Base-by-base conservation (phyloP, 2,888 invertebrate genomes). In the Nephrotoma guestfalica region DNA sequence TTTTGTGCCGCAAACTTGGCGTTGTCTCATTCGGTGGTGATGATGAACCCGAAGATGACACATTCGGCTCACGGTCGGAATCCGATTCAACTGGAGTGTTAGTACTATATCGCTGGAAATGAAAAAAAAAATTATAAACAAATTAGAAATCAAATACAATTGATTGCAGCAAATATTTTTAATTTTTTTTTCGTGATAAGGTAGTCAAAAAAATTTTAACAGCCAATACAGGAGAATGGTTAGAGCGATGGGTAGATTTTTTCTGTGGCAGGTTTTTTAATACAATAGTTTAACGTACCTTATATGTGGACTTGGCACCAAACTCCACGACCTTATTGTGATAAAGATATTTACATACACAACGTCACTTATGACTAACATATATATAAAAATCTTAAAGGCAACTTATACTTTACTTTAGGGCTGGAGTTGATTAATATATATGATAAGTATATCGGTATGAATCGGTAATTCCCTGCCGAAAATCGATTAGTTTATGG, bases 1-100 rank as follows among this genome's bases (percentile, higher is more conserved):
- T 71, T 71, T 71, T 71, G 9, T 71, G 71, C 4, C 71, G 71
- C 71, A 93, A 90, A 87, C 93, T 92, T 2, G 94, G 94, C 89
- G 93, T 93, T 88, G 94, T 92, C 90, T 94, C 94, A 91, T 94
- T 93, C 51, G 94, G 94, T 1, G 94, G 93, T 1, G 94, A 93
- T 18, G 94, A 41, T 45, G 45, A 43, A 11, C 71, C 71, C 2
- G 71, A 71, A 4, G 71, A 71, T 71, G 71, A 71, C 9, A 71
- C 3, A 71, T 71, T 71, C 9, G 18, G 71, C 30, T 86, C 86
- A 57, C 86, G 86, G n/a, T 86, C 86, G n/a, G 86, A 86, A 57
- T 86, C 86, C 11, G 86, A 57, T 9, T 86, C 86, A 41, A 86
- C 7, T 41, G 86, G 57, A 41, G 57, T 40, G 15, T 57, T 86